These are phyloP conservation scores for Anguilla rostrata DNA, from an alignment of 2,113 vertebrate species.

Conservation along the genomic window DNA sequence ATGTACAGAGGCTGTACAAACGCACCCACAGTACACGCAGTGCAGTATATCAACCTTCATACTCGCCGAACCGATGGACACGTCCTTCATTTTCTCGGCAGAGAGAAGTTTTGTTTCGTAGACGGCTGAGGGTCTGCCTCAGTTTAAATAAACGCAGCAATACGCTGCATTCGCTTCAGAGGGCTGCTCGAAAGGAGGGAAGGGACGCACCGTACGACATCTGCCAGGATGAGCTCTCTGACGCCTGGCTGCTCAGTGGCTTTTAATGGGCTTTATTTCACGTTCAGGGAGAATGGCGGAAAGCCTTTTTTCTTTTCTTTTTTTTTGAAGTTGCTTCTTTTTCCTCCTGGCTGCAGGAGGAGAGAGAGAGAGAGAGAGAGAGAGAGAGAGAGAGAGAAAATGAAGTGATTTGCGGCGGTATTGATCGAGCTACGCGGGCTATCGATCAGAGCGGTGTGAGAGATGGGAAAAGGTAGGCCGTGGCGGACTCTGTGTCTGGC, in stretches of 20 bases:
- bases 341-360: constrained; percentile 14
- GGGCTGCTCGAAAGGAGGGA: constrained; percentile 47
- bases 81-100: not conserved
- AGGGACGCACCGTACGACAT: constrained; percentile 35
- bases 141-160: constrained; percentile 59
- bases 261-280: constrained; percentile 53
- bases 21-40: not conserved
- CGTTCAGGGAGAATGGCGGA: constrained; percentile 25
- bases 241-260: constrained; percentile 29
- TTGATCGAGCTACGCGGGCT: constrained; percentile 55
- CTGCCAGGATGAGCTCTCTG: constrained; percentile 44
- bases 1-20: not conserved
- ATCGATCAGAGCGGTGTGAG: constrained; percentile 62
- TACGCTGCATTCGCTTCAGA: constrained; percentile 58
- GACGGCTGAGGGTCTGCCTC: constrained; percentile 43
- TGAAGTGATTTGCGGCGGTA: constrained; percentile 68
- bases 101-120: constrained; percentile 54
- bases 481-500: constrained; percentile 39
- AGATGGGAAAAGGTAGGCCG: constrained; percentile 38
- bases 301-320: constrained; percentile 9
- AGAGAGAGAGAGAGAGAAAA: constrained; percentile 54
- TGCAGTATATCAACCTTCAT: constrained; percentile 23
- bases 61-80: constrained; percentile 8
- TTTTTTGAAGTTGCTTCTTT: not conserved
- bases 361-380: not conserved